These are phyloP conservation scores for Taurulus bubalis DNA, from an alignment of 2,113 vertebrate species.

Conservation along the genomic window DNA sequence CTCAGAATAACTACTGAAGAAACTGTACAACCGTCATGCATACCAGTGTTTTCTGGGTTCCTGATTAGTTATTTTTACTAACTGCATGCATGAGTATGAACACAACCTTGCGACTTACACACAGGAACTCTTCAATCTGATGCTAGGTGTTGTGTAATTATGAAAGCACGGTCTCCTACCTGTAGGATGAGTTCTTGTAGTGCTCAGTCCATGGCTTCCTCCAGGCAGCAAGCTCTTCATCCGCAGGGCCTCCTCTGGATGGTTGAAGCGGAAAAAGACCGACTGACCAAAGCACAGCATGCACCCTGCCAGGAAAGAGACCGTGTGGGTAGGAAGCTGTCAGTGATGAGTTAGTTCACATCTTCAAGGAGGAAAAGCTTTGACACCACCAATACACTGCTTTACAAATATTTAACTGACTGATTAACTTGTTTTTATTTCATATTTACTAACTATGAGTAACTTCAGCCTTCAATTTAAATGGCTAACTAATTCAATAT, in stretches of 20 bases:
- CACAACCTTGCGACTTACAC: background rate
- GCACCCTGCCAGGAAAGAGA: constrained; percentile 85
- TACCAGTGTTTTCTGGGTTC: background rate
- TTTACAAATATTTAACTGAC: background rate
- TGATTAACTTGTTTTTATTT: background rate
- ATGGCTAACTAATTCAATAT: background rate
- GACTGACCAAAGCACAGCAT: constrained; percentile 97
- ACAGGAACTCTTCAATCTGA: constrained; percentile 11
- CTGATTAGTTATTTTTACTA: background rate
- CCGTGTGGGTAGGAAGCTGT: background rate
- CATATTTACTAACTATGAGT: background rate
- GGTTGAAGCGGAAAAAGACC: constrained; percentile 95
- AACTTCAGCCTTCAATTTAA: background rate
- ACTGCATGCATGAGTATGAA: background rate
- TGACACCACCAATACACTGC: background rate
- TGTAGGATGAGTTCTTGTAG: constrained; percentile 71
- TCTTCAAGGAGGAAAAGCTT: background rate
- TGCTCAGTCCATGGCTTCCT: constrained; percentile 70
- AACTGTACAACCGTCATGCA: constrained; percentile 14
- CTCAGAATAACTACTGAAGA: constrained; percentile 46
- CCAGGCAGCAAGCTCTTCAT: constrained; percentile 96
- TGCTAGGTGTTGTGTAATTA: background rate
- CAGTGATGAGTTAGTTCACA: background rate
- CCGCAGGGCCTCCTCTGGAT: constrained; percentile 95
- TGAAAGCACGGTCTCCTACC: constrained; percentile 78